Evolutionary conservation across 2,888 invertebrate genomes (phyloP), one percentile per base, ranked within the genome.

Genomic region (Lottia scabra): DNA sequence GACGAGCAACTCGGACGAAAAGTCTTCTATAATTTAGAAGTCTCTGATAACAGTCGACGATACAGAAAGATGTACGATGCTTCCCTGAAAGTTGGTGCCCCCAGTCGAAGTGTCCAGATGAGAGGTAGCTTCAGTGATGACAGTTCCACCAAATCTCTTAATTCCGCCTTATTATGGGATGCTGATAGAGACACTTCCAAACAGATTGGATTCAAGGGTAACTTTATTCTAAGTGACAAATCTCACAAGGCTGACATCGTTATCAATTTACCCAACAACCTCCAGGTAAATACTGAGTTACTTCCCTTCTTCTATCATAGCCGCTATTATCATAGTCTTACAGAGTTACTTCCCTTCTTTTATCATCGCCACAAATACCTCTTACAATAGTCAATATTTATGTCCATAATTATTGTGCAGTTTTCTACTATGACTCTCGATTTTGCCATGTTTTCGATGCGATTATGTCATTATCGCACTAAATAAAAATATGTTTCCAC

Each of bases 101-200:
- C 82, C 3, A 63, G 65, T 0, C 72, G 80, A 19, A 81, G 75
- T 30, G 45, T 82, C 15, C 68, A 74, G 38, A n/a, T 76, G 4
- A 74, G 62, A 23, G 78, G 78, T 27, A 70, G 76, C 12, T 72
- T 68, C 46, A 68, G 71, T 27, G 67, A 71, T n/a, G 67, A 46
- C 13, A 48, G 56, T 44, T 38, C 13, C 19, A 19, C 12, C 44
- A 65, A 45, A 27, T 45, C 68, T 16, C 65, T 73, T 15, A 76
- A 78, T n/a, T 76, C 74, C 2, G 66, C 73, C 13, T 75, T 83
- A 69, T 71, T 76, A 62, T 84, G 84, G 84, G 83, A 84, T 76
- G 82, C 80, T 65, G 81, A 80, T 63, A 67, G 77, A 30, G 84
- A 84, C 68, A 38, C 68, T 38, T 77, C 73, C 19, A 82, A 82